Conservation (phyloP, 2,888 invertebrate genomes). For the Parnassius orleans region DNA sequence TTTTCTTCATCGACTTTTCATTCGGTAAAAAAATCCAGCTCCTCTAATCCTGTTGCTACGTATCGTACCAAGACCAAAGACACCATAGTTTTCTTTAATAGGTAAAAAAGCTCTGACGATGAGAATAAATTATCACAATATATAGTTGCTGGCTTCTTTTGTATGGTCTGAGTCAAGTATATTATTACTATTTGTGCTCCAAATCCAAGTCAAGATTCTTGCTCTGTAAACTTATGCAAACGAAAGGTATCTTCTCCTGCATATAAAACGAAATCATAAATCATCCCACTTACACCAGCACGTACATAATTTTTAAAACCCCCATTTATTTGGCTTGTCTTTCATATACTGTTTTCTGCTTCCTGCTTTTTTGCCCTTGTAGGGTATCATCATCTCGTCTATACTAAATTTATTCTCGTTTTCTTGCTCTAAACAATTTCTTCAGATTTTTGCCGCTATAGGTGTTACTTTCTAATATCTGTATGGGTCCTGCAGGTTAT, state of each 20-base stretch:
- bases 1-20: too few relatives aligned
- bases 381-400: constrained; percentile 49
- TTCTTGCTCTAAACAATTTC: constrained; percentile 32
- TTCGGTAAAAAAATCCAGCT: background rate
- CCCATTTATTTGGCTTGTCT: constrained; percentile 50
- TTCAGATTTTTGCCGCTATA: constrained; percentile 35
- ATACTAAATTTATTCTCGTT: constrained; percentile 38
- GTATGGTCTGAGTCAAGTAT: constrained; percentile 25
- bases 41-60: constrained; percentile 26
- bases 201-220: constrained; percentile 37
- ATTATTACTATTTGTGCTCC: constrained; percentile 42
- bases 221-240: constrained; percentile 33
- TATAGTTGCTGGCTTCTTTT: constrained; percentile 23
- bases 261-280: constrained; percentile 48
- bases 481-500: constrained; percentile 34
- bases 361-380: constrained; percentile 47
- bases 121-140: constrained; percentile 31
- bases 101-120: constrained; percentile 29
- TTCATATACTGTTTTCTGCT: too few relatives aligned
- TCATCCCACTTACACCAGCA: constrained; percentile 44
- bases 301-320: constrained; percentile 47
- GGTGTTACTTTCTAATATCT: constrained; percentile 41
- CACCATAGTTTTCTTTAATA: constrained; percentile 31
- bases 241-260: constrained; percentile 41
- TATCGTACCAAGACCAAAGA: constrained; percentile 31